Evolutionary conservation across 1,140 invertebrate genomes (phyloP).

Genomic region (Plectrocnemia conspersa): DNA sequence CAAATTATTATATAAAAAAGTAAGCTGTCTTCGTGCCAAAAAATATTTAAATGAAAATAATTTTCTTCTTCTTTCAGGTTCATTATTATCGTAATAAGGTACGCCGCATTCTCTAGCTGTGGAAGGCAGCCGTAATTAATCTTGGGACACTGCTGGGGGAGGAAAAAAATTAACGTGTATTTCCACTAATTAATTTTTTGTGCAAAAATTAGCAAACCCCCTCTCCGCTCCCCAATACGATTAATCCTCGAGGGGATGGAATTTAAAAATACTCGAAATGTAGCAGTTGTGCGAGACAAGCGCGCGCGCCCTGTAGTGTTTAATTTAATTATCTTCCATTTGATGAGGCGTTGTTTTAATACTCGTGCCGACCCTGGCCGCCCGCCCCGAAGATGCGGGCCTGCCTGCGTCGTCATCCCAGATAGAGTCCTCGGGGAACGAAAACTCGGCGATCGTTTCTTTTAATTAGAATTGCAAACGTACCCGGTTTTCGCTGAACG

Average conservation of each 20-base stretch:
- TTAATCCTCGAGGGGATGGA: conserved; percentile 8
- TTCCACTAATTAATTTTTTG: conserved; percentile 24
- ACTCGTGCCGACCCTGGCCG: background rate
- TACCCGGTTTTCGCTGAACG: no score
- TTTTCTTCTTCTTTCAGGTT: no score
- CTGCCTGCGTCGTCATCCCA: conserved; percentile 5
- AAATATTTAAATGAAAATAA: no score
- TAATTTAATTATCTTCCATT: conserved; percentile 24
- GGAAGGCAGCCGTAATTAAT: conserved; percentile 3
- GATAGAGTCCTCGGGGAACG: conserved; percentile 6
- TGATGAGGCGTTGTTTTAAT: conserved; percentile 24
- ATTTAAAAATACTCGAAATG: conserved; percentile 12
- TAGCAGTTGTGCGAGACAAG: conserved; percentile 15
- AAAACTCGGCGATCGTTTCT: conserved; percentile 21
- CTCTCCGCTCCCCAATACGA: conserved; percentile 15
- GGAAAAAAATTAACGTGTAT: conserved; percentile 15
- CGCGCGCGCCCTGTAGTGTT: conserved; percentile 8
- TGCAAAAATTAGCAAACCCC: conserved; percentile 18
- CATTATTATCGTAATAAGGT: no score
- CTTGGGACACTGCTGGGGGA: background rate
- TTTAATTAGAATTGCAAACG: conserved; percentile 21
- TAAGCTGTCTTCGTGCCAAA: no score
- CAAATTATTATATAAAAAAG: no score
- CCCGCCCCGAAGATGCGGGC: background rate
- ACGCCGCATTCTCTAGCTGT: background rate